Evolutionary conservation across 2,797 vertebrate genomes (phyloP), one percentile per base, ranked within the genome.

Genomic region (Cheirogaleus major): DNA sequence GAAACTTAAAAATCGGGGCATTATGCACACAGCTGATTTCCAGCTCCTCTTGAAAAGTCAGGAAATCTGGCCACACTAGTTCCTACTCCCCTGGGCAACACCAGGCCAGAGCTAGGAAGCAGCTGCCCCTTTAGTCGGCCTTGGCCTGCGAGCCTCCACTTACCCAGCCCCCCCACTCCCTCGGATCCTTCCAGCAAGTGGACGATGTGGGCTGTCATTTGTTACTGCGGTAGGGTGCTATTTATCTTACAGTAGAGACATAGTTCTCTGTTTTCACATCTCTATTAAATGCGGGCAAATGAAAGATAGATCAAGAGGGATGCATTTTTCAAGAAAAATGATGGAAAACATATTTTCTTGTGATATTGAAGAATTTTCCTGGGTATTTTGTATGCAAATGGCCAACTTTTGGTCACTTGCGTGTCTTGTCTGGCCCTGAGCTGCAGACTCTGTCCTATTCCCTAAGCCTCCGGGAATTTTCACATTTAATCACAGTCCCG

Each of bases 321-420:
- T 45, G 55, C 73, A 86, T 97, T 96, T 97, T 95, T 97, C 91
- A 97, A 95, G 73, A 86, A 82, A 90, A 96, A 89, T 76, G 90
- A 95, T 23, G n/a, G 84, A 85, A 90, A 80, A 82, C 78, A 59
- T 67, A 70, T 89, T 93, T 96, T 86, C 73, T 55, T 35, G 27
- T 92, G 93, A 70, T 70, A 52, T 0, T 93, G 95, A 96, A 92
- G 81, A 88, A 92, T 80, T 89, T 59, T 38, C 41, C 9, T 70
- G 0, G 2, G 38, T 70, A 55, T 92, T 95, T 92, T 72, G 17
- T 80, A 93, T 92, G 96, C 69, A 91, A 83, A 95, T 76, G 35
- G 52, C 73, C 65, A 79, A 14, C n/a, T 76, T 12, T 35, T 27
- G 14, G 81, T 78, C 43, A 35, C 84, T 55, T 7, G 43, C 15